Conservation (phyloP, 2,113 vertebrate species). For the Ammodytes marinus region DNA sequence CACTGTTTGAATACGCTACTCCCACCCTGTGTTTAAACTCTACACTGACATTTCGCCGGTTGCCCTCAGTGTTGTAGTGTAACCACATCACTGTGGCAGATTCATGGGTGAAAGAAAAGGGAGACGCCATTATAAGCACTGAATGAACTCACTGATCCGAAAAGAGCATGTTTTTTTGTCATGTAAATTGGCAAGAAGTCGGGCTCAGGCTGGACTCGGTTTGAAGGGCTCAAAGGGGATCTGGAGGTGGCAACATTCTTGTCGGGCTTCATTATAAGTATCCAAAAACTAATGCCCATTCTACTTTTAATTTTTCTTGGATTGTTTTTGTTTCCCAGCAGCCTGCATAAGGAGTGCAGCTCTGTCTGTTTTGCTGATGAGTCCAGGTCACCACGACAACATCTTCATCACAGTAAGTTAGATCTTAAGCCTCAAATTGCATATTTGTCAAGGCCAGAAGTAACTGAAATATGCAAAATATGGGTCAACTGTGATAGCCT, state of each 20-base stretch:
- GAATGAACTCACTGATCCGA: constrained; percentile 70
- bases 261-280: not conserved
- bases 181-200: constrained; percentile 72
- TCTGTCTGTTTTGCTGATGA: constrained; percentile 11
- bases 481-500: not conserved
- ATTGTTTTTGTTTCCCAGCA: not conserved
- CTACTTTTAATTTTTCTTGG: not conserved
- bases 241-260: constrained; percentile 8
- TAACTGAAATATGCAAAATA: not conserved
- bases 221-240: not conserved
- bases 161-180: constrained; percentile 71
- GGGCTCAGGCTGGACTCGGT: constrained; percentile 15
- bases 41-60: not conserved
- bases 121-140: constrained; percentile 43
- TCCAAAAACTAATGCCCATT: not conserved
- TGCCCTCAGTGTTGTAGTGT: not conserved
- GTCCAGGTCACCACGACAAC: constrained; percentile 9
- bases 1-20: not conserved
- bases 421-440: not conserved
- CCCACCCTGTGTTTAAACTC: not conserved
- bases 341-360: not conserved
- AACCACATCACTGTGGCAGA: not conserved
- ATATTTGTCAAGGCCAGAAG: not conserved
- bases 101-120: constrained; percentile 22
- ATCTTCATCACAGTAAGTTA: constrained; percentile 44